Evolutionary conservation across 2,888 invertebrate species (phyloP), one percentile per base, ranked within the genome.

Genomic region (Crioceris asparagi): DNA sequence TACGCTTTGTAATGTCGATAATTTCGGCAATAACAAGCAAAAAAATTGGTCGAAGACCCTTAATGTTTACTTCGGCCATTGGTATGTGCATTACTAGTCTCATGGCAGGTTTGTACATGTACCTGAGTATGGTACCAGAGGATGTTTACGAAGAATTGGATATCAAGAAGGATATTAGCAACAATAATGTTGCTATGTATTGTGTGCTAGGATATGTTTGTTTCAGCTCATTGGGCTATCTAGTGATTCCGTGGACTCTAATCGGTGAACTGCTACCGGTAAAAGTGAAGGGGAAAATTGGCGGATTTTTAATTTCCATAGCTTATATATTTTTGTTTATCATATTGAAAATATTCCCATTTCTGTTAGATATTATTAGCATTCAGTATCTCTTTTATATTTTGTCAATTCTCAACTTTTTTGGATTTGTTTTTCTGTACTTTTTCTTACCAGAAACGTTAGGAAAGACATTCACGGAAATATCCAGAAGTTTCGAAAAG

Each of bases 241-340:
- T 71, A 35, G 68, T 71, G 5, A 71, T 75, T 37, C 75, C 75
- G 1, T 75, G 75, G 75, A 70, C 73, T 3, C 49, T 75, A 16
- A 69, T 72, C 15, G 61, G 64, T 2, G 73, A 74, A 56, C 49
- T 74, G 7, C 51, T 73, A 19, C 72, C 73, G 2, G 64, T 69
- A 8, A 64, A 65, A 40, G 65, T 71, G 2, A 60, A 70, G 34
- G 74, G 71, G 1, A 62, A 65, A 34, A 60, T 72, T 6, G 67
- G 71, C 1, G 72, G 74, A 2, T 16, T 69, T 3, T 55, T 73
- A 48, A 56, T 74, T 10, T 65, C 71, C 0, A 44, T 67, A n/a
- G 70, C 70, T 2, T 74, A 74, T 45, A 14, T 70, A 4, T 48
- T 71, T 3, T 72, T 75, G 71, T 74, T 72, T 53, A 57, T 56